Evolutionary conservation across 2,797 vertebrate species (phyloP).

Genomic region (Sarcoramphus papa): DNA sequence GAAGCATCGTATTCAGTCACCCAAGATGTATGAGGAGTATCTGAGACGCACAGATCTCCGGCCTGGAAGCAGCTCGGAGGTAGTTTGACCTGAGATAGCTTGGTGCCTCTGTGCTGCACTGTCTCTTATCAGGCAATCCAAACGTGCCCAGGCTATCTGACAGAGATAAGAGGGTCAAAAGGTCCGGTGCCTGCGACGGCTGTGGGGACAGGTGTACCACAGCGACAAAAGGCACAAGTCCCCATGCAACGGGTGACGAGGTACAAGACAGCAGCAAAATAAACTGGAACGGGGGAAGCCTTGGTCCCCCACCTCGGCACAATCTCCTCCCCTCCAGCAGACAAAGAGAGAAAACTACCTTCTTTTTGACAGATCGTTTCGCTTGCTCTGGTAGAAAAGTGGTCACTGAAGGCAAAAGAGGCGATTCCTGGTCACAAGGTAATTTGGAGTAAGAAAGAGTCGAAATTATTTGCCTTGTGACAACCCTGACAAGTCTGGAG

Average conservation of each 20-base stretch:
- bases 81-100: neutral
- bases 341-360: neutral
- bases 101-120: fast-evolving
- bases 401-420: neutral
- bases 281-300: fast-evolving
- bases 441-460: neutral
- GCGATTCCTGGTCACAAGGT: neutral
- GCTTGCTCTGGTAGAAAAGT: neutral
- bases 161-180: neutral
- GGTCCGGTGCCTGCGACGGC: neutral
- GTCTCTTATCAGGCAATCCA: neutral
- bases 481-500: neutral
- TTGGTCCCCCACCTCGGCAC: fast-evolving
- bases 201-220: neutral
- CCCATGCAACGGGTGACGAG: fast-evolving
- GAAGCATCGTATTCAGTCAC: fast-evolving
- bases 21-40: fast-evolving
- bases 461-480: neutral
- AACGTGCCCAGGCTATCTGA: neutral
- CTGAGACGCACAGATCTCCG: fast-evolving
- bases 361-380: fast-evolving
- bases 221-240: neutral
- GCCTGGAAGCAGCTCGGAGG: neutral
- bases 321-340: neutral
- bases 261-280: neutral